These are phyloP conservation scores for Muntiacus reevesi DNA, from an alignment of 2,113 vertebrate genomes.

Conservation along the genomic window DNA sequence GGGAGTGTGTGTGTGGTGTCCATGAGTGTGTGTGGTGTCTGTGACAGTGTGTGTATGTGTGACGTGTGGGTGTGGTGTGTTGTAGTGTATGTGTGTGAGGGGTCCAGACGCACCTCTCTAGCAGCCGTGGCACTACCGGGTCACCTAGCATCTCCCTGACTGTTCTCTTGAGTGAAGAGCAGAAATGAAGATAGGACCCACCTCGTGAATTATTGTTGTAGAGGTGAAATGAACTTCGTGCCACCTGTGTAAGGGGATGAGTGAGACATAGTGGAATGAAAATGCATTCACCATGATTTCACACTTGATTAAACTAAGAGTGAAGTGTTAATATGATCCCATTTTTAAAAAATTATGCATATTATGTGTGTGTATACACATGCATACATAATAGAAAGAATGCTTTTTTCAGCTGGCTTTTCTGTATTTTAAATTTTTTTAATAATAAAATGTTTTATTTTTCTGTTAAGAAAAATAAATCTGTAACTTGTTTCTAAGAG, in stretches of 20 bases:
- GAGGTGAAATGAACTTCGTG: neutral
- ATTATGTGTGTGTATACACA: neutral
- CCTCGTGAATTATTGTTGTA: neutral
- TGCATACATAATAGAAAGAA: neutral
- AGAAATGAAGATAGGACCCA: neutral
- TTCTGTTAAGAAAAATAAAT: slow-evolving; percentile 25
- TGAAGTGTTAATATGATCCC: neutral
- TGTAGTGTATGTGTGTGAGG: neutral
- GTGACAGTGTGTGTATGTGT: neutral
- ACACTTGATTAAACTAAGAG: neutral
- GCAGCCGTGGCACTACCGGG: rapidly evolving
- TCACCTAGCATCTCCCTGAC: neutral
- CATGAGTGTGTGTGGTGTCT: neutral
- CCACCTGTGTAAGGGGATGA: no score
- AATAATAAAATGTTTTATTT: neutral
- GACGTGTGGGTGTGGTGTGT: neutral
- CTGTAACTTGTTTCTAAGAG: neutral
- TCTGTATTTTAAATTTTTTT: neutral
- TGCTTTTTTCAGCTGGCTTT: neutral
- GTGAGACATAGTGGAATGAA: neutral
- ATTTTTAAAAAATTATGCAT: neutral
- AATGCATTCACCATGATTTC: neutral
- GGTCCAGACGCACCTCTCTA: no score
- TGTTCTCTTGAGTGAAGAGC: neutral
- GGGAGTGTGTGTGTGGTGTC: neutral